These are phyloP conservation scores for Chaenogobius annularis DNA, from an alignment of 2,113 vertebrate genomes.

Conservation along the genomic window DNA sequence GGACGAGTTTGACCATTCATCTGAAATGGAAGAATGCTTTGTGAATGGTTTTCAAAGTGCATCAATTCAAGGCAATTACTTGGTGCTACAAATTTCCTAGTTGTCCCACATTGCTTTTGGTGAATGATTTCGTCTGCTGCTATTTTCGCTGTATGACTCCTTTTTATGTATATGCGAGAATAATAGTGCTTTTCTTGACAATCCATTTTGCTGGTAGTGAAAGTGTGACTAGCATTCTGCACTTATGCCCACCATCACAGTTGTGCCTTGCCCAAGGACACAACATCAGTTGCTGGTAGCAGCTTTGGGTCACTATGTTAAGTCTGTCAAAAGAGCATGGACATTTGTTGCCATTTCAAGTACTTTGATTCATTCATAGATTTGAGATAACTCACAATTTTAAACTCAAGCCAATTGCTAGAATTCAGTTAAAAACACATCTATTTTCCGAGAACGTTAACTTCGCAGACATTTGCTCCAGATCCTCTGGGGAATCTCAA, in stretches of 20 bases:
- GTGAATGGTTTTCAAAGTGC: conserved; percentile 5
- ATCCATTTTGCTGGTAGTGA: background rate
- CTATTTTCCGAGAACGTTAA: background rate
- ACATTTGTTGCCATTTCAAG: background rate
- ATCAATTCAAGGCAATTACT: background rate
- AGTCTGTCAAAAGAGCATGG: background rate
- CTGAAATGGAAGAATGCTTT: background rate
- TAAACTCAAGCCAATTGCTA: too few relatives aligned
- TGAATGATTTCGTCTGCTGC: background rate
- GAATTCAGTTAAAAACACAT: too few relatives aligned
- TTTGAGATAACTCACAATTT: too few relatives aligned
- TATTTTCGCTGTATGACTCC: background rate
- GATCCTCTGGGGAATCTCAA: background rate
- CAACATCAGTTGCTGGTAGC: background rate
- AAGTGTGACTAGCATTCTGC: background rate
- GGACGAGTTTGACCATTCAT: background rate
- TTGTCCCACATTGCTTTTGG: background rate
- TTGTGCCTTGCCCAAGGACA: background rate
- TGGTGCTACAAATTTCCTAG: background rate
- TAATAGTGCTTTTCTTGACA: background rate
- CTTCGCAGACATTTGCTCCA: background rate
- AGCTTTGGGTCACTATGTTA: background rate
- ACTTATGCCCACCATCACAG: background rate
- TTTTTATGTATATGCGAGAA: too few relatives aligned
- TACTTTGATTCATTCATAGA: background rate